Conservation (phyloP, 2,113 vertebrate genomes). For the Tenebrosternarchus preto region DNA sequence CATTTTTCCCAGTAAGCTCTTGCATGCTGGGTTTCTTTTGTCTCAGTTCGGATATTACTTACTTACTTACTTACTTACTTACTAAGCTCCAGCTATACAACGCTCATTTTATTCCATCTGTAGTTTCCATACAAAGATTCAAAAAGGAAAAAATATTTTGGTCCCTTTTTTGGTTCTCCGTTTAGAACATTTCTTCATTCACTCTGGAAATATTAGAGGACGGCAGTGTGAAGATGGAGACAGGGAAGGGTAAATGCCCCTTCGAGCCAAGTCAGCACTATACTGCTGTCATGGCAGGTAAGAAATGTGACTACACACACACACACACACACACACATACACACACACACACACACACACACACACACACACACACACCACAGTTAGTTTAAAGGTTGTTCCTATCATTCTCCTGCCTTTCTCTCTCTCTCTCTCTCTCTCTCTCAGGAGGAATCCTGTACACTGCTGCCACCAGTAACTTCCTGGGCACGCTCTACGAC, state of each 20-base stretch:
- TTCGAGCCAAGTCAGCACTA: constrained; percentile 86
- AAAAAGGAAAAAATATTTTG: not conserved
- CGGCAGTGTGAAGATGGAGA: constrained; percentile 74
- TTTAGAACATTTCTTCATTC: constrained; percentile 77
- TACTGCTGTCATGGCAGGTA: constrained; percentile 84
- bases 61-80: too few relatives aligned
- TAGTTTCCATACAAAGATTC: not conserved
- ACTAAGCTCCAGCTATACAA: too few relatives aligned
- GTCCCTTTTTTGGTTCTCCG: not conserved
- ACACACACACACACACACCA: not conserved
- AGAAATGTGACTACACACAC: not conserved
- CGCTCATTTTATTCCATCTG: not conserved
- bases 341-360: not conserved
- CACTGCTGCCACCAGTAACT: constrained; percentile 85
- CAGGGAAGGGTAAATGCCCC: constrained; percentile 85
- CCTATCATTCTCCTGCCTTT: too few relatives aligned
- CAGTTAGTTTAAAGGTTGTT: too few relatives aligned
- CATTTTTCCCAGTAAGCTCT: too few relatives aligned
- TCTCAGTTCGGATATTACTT: too few relatives aligned
- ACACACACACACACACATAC: not conserved
- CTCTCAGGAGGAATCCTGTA: constrained; percentile 77
- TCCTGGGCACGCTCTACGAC: constrained; percentile 82
- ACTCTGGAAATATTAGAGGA: constrained; percentile 71
- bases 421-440: not conserved
- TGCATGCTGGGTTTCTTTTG: too few relatives aligned